These are phyloP conservation scores for Plectrocnemia conspersa DNA, from an alignment of 1,140 invertebrate genomes.

Conservation along the genomic window DNA sequence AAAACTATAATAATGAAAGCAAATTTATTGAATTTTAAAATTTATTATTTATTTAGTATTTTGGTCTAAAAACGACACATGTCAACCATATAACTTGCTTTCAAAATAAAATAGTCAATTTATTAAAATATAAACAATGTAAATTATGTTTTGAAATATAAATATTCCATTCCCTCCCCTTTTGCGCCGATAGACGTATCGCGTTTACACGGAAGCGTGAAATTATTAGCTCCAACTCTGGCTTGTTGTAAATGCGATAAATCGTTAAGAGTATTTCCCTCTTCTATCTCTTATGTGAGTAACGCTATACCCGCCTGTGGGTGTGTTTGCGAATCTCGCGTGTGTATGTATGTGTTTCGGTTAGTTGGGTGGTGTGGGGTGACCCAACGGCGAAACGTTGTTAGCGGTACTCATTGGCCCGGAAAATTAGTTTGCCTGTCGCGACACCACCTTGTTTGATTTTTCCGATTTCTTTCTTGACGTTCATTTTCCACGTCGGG, in stretches of 20 bases:
- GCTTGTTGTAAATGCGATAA: conserved; percentile 6
- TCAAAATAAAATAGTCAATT: no score
- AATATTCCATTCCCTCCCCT: no score
- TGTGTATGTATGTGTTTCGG: neutral
- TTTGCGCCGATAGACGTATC: no score
- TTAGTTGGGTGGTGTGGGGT: neutral
- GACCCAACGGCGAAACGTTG: conserved; percentile 13
- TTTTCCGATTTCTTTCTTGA: conserved; percentile 21
- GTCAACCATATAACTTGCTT: no score
- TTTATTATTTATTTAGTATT: no score
- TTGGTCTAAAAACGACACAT: no score
- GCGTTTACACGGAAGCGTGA: no score
- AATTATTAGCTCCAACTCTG: no score
- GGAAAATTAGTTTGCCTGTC: conserved; percentile 23
- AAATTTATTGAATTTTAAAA: no score
- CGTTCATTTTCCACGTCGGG: conserved; percentile 12
- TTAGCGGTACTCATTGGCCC: conserved; percentile 18
- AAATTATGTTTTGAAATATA: no score
- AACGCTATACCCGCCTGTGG: neutral
- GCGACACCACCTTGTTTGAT: conserved; percentile 9
- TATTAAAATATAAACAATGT: no score
- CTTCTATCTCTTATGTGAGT: neutral
- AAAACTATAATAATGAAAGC: no score
- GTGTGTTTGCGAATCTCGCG: neutral
- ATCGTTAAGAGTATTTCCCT: conserved; percentile 12